Evolutionary conservation across 2,888 invertebrate species (phyloP).

Genomic region (Pristionchus arcanus): DNA sequence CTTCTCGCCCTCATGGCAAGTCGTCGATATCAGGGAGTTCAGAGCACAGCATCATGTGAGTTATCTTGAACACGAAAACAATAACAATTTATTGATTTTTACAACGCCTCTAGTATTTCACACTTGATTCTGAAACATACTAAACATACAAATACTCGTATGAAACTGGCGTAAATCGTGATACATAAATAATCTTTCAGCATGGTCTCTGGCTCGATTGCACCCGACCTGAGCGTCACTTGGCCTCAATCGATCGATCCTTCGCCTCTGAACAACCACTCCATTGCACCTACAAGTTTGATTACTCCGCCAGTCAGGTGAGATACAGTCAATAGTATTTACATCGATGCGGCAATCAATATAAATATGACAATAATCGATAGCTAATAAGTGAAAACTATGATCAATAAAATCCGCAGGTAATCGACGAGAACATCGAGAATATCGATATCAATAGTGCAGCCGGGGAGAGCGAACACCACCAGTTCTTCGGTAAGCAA

Average conservation of each 20-base stretch:
- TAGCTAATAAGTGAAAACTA: too few relatives aligned
- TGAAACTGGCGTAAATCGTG: background rate
- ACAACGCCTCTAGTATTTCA: too few relatives aligned
- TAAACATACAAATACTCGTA: too few relatives aligned
- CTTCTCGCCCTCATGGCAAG: slow-evolving; percentile 78
- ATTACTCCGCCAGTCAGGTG: slow-evolving; percentile 70
- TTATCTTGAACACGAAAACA: slow-evolving; percentile 12
- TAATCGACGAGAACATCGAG: slow-evolving; percentile 75
- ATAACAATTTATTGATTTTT: too few relatives aligned
- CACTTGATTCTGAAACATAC: too few relatives aligned
- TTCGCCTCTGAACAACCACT: slow-evolving; percentile 70
- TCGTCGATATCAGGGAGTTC: slow-evolving; percentile 78
- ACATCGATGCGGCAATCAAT: too few relatives aligned
- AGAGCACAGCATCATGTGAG: slow-evolving; percentile 76
- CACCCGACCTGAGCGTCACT: slow-evolving; percentile 70
- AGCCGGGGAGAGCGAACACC: slow-evolving; percentile 78
- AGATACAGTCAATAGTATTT: too few relatives aligned
- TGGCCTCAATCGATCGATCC: slow-evolving; percentile 60
- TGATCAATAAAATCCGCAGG: slow-evolving; percentile 56
- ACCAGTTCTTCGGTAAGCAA: slow-evolving; percentile 78
- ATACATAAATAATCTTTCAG: slow-evolving; percentile 66
- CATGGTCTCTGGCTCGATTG: slow-evolving; percentile 78
- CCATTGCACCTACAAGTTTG: slow-evolving; percentile 78
- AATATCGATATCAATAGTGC: slow-evolving; percentile 77
- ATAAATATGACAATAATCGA: too few relatives aligned